Evolutionary conservation across 2,797 vertebrate genomes (phyloP).

Genomic region (Poecilia picta): DNA sequence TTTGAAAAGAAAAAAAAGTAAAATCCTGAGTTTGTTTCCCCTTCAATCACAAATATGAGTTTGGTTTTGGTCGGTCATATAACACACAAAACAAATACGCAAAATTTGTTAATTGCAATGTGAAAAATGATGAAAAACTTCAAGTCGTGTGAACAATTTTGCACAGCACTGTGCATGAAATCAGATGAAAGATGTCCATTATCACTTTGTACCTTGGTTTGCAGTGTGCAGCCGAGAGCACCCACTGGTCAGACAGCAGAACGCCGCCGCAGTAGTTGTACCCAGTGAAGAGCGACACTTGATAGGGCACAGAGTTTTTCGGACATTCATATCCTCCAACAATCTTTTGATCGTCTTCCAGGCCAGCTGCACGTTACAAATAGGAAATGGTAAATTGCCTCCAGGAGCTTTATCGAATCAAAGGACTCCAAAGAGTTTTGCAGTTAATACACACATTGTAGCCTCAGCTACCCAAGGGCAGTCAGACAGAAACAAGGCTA

Average conservation of each 20-base stretch:
- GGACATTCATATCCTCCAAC: conserved; percentile 83
- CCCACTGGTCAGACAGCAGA: conserved; percentile 82
- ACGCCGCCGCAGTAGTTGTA: conserved; percentile 84
- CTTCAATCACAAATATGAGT: not conserved
- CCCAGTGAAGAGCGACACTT: conserved; percentile 83
- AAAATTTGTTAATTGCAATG: not conserved
- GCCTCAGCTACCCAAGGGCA: not conserved
- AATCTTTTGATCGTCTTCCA: conserved; percentile 78
- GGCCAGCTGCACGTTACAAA: conserved; percentile 52
- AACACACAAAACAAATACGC: not conserved
- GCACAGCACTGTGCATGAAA: not conserved
- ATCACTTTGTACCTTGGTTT: conserved; percentile 67
- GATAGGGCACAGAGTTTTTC: conserved; percentile 77
- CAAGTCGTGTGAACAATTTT: not conserved
- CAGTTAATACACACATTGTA: not conserved
- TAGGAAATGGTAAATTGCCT: not conserved
- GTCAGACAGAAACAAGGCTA: not conserved
- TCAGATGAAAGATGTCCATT: not conserved
- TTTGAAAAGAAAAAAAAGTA: not conserved
- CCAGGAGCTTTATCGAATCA: not conserved
- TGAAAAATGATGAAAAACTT: not conserved
- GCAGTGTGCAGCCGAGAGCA: conserved; percentile 86
- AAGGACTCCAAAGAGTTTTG: not conserved
- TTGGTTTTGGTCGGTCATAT: not conserved
- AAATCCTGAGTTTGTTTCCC: not conserved